Evolutionary conservation across 1,140 invertebrate species (phyloP), one percentile per base, ranked within the genome.

Genomic region (Lineus longissimus): DNA sequence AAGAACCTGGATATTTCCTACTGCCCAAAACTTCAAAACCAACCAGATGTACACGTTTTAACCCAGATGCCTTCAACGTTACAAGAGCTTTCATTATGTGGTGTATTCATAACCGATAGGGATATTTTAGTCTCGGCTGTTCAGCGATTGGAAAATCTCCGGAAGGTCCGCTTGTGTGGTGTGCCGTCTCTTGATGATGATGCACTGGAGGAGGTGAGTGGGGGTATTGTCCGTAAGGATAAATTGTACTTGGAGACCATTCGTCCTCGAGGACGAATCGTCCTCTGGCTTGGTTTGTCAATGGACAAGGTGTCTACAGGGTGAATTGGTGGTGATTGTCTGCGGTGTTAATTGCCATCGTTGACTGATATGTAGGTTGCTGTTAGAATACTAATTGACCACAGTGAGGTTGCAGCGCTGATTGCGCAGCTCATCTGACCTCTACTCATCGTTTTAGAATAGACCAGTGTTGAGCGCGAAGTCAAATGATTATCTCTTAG

Each of bases 1-100:
- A 63, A 70, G 43, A 40, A 55, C 15, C 63, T 80, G 17, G 78
- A 80, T 55, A 63, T 80, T 17, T 78, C 76, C 0, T 80, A 77
- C 64, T 78, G 78, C 64, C 71, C 60, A 57, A 62, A 64, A 31
- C 64, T 80, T 22, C 61, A 69, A 19, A 23, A 63, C 4, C n/a
- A 30, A n/a, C 66, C 72, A 15, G 64, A 70, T 57, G 69, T 64
- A 29, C 66, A 77, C 41, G 71, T 65, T 0, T 64, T 80, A 1
- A 74, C 70, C 72, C 74, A 70, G 13, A 62, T 80, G 11, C 75
- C 78, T 0, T 70, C 69, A 9, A 70, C 74, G 0, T 64, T 80
- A 23, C 70, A 61, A 27, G 66, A 68, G 2, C 68, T 80, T 2
- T 75, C 76, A 1, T 69, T 80, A 47, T 72, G 69, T 68, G 78